These are phyloP conservation scores for Macaria notata DNA, from an alignment of 2,888 invertebrate species.

Conservation along the genomic window DNA sequence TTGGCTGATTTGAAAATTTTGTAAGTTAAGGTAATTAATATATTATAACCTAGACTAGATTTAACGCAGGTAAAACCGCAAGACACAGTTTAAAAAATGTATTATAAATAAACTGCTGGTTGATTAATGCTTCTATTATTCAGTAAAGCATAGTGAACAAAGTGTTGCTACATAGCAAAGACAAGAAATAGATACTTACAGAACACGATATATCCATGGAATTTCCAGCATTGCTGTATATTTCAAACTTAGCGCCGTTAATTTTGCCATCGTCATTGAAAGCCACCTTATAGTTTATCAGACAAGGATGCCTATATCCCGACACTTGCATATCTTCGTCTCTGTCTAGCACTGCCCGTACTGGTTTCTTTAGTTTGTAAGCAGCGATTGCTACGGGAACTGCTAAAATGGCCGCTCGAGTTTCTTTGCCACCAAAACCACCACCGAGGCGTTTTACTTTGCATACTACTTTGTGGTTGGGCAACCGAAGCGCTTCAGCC, in stretches of 20 bases:
- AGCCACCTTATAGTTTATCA: conserved; percentile 88
- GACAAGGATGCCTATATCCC: conserved; percentile 91
- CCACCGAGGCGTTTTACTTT: conserved; percentile 92
- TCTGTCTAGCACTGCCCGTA: conserved; percentile 90
- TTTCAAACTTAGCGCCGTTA: conserved; percentile 81
- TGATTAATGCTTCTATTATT: too few species aligned
- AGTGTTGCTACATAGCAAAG: too few species aligned
- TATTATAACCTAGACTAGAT: neutral
- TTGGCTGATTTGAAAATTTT: too few species aligned
- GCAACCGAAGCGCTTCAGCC: conserved; percentile 84
- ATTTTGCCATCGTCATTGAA: conserved; percentile 87
- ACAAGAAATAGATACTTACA: conserved; percentile 67
- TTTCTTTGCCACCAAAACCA: conserved; percentile 95
- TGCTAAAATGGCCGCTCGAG: conserved; percentile 82
- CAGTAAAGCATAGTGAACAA: too few species aligned
- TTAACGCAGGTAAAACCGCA: neutral
- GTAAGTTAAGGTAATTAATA: neutral
- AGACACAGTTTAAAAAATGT: too few species aligned
- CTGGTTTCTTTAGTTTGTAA: conserved; percentile 85
- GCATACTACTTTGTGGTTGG: conserved; percentile 85
- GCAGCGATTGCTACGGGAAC: conserved; percentile 89
- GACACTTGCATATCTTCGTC: conserved; percentile 93
- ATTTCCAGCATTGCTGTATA: conserved; percentile 89
- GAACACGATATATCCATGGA: conserved; percentile 86
- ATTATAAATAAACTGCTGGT: too few species aligned